phyloP scores from a whole-genome alignment of 2,113 vertebrate species.

The Trochalopteron elliotii region DNA sequence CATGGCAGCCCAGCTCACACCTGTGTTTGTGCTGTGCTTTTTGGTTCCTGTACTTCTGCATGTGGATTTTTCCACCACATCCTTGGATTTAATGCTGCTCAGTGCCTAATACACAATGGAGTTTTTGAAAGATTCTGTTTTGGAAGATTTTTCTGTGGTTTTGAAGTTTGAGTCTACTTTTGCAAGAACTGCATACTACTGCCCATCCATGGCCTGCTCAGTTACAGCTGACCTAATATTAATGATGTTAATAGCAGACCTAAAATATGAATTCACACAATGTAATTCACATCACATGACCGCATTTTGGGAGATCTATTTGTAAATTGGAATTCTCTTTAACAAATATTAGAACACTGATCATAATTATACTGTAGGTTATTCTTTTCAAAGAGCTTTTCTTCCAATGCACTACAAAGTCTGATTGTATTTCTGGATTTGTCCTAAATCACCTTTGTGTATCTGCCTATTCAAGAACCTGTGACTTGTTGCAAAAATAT shows the following conservation, averaged over 20 bases:
- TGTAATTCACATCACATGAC: neutral
- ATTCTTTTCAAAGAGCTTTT: neutral
- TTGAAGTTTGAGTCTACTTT: neutral
- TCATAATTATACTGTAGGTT: neutral
- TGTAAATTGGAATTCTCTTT: neutral
- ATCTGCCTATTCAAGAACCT: neutral
- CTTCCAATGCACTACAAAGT: neutral
- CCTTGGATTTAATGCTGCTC: neutral
- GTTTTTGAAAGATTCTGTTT: neutral
- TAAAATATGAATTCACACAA: neutral
- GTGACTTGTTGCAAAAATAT: neutral
- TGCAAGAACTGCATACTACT: neutral
- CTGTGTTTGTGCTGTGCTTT: neutral
- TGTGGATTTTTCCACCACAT: accelerated
- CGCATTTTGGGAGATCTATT: neutral
- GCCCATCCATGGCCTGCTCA: neutral
- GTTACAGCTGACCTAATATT: neutral
- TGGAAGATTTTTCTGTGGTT: neutral
- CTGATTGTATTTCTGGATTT: neutral
- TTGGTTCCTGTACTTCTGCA: neutral
- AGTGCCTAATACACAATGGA: neutral
- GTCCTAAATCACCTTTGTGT: neutral
- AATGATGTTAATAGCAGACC: neutral
- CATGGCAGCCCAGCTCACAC: neutral
- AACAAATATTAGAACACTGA: neutral